Percentiles rank a stretch among this genome's conserved stretches.
Conservation (phyloP, 2,797 vertebrate genomes). For the Micrastur ruficollis region DNA sequence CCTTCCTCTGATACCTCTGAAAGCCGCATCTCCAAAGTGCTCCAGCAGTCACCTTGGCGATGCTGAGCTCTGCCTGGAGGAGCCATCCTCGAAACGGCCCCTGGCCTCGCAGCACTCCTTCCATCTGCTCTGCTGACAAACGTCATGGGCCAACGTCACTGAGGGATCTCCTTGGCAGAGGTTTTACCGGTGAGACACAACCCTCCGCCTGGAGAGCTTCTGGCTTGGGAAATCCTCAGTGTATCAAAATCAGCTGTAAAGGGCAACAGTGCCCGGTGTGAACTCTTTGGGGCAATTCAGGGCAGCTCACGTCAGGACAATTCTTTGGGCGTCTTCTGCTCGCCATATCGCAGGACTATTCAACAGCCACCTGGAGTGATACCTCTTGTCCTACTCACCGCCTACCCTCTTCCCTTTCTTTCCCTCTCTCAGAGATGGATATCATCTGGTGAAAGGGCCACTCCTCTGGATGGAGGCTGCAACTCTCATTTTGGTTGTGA, state of each 20-base stretch:
- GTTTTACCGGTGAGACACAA: background rate
- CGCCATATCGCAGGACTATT: background rate
- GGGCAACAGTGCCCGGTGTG: background rate
- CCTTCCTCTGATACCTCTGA: background rate
- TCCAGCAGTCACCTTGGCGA: background rate
- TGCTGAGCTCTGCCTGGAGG: background rate
- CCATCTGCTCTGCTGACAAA: background rate
- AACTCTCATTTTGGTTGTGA: constrained; percentile 31
- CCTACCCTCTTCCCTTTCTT: constrained; percentile 14
- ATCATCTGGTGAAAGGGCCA: constrained; percentile 47
- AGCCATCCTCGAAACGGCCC: fast-evolving
- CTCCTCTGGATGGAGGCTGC: constrained; percentile 15
- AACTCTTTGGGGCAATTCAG: constrained; percentile 9
- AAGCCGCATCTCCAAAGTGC: background rate
- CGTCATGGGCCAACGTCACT: fast-evolving
- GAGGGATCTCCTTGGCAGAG: background rate
- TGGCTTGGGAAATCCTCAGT: background rate
- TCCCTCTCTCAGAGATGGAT: constrained; percentile 22
- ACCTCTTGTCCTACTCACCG: constrained; percentile 32
- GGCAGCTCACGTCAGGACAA: constrained; percentile 25
- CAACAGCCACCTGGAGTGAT: background rate
- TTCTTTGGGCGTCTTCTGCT: constrained; percentile 4
- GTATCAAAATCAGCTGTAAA: background rate
- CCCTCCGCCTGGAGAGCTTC: background rate
- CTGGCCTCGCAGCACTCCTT: background rate